Conservation (phyloP, 2,797 vertebrate species). For the Morelia viridis region DNA sequence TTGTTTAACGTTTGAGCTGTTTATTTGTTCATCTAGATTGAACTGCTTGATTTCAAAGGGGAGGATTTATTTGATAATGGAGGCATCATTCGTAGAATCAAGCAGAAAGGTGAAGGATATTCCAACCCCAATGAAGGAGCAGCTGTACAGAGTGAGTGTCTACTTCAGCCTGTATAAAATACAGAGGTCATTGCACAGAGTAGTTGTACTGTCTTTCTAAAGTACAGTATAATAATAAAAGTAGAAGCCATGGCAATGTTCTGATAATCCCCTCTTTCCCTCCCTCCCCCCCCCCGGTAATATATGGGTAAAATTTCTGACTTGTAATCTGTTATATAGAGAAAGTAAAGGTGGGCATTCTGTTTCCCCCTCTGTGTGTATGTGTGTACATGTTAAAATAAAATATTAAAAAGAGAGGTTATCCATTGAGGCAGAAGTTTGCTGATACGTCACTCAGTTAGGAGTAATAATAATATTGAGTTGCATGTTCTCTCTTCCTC, state of each 20-base stretch:
- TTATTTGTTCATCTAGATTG: conserved; percentile 66
- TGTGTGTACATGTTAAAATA: neutral
- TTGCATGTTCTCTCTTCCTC: neutral
- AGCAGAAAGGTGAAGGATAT: conserved; percentile 90
- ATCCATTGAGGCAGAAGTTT: neutral
- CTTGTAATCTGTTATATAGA: neutral
- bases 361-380: neutral
- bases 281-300: neutral
- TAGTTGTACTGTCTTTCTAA: too few species aligned
- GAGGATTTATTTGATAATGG: conserved; percentile 88
- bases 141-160: conserved; percentile 82
- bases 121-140: conserved; percentile 91
- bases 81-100: conserved; percentile 90
- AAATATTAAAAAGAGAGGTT: neutral
- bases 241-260: neutral
- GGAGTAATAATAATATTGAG: neutral
- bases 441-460: neutral
- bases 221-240: neutral
- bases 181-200: neutral
- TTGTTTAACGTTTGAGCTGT: conserved; percentile 59
- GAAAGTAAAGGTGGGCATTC: neutral
- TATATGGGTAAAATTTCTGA: neutral
- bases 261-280: neutral
- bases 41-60: conserved; percentile 89
- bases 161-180: neutral